Evolutionary conservation across 2,113 vertebrate species (phyloP), one percentile per base, ranked within the genome.

Genomic region (Odontophorus gujanensis): DNA sequence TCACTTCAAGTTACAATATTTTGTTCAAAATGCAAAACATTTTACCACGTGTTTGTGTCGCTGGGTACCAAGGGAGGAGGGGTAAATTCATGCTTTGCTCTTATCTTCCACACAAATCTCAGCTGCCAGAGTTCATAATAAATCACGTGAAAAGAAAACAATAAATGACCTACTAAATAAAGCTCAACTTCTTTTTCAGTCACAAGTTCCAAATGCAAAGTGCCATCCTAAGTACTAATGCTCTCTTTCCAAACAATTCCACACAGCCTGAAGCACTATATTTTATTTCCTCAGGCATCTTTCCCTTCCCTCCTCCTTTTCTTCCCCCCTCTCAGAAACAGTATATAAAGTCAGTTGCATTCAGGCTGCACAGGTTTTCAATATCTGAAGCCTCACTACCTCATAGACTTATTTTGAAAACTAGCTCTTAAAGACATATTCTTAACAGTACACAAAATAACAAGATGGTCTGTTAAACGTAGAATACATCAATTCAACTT

Each of bases 401-500:
- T 73, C 22, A 32, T 1, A 4, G 42, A 63, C 17, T 78, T 43
- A 48, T 17, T 85, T 57, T 45, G 81, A 85, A 89, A 94, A 30
- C 11, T 22, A 69, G 38, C 13, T 92, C 66, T 89, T 45, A 61
- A 18, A 78, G 19, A 74, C 8, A 38, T 26, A 38, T 5, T 65
- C 17, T 67, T 72, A 86, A 71, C 50, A 32, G 19, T 32, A 53
- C 36, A 85, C 50, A 57, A 90, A 68, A 55, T 13, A 63, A n/a
- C 14, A 53, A 42, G n/a, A 69, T 4, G 6, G 25, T 55, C 61
- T 90, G 40, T n/a, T 87, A 82, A 93, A 84, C 63, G 71, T 59
- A 89, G 62, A 89, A 80, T 32, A 89, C 18, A 87, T 7, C 42
- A 30, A 92, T 76, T 91, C 77, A 95, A 84, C 58, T 92, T 26